Evolutionary conservation across 2,797 vertebrate genomes (phyloP), one percentile per base, ranked within the genome.

Genomic region (Sebastes melanostomus): DNA sequence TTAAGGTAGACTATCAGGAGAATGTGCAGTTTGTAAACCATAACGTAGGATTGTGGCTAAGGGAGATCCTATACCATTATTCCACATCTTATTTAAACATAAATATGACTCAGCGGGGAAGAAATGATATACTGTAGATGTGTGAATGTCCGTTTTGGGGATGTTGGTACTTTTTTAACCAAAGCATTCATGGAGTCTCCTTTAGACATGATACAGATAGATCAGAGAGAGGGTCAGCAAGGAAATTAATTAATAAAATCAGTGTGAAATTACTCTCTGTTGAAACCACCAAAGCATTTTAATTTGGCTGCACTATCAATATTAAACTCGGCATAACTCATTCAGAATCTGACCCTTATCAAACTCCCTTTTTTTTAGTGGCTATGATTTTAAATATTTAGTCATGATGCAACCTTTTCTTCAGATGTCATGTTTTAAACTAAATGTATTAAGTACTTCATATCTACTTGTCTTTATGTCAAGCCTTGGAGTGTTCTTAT

Each of bases 211-310:
- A 75, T 80, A 54, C 20, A 20, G 14, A 11, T 27, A 74, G 59
- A 78, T 85, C 67, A 85, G 58, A 80, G 20, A 83, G 27, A 68
- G 63, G 61, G 58, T 88, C 75, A 86, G 66, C 38, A 62, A 74
- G 52, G 32, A 89, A 66, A 82, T 68, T 0, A 81, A 75, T 77
- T 8, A 73, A 79, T 78, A 70, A 80, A 80, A 83, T 83, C 25
- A 27, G 36, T 78, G 25, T 83, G 58, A 82, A 86, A 87, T 86
- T 24, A 71, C 73, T 73, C 22, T 66, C 68, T 75, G 5, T 34
- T 76, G 50, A 83, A 88, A 80, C 61, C 38, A 62, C 62, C 77
- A 61, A 74, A 60, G 58, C 56, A 50, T 77, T 63, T 69, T 80
- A 78, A 87, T 87, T 81, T 61, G 4, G 56, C 32, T 27, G 54